Evolutionary conservation across 2,888 invertebrate species (phyloP), one percentile per base, ranked within the genome.

Genomic region (Apotomis betuletana): DNA sequence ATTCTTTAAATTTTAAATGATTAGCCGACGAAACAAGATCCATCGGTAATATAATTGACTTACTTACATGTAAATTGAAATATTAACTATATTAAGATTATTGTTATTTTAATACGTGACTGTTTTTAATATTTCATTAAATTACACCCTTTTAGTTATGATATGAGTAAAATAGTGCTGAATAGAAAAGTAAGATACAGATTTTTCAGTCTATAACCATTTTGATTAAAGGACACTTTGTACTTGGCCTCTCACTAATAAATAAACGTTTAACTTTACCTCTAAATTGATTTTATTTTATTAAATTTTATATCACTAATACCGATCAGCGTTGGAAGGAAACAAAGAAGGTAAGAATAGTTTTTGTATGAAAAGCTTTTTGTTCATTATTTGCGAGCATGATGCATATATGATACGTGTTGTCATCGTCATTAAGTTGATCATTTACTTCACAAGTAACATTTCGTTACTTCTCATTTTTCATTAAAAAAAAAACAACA

Each of bases 221-320:
- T 79, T 78, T 73, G 74, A 77, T 79, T 79, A 74, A 69, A 75
- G 69, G 70, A 77, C 76, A 78, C 83, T 80, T 83, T 90, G 87
- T 91, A 86, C 81, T 85, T 86, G 84, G 81, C 83, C 83, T 87
- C 84, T 87, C 85, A 87, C 84, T 90, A 88, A 89, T 90, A 83
- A 87, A 87, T 83, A 89, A 88, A 83, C 80, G 36, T 68, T 74
- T 54, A 61, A 74, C 64, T 76, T 68, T 68, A 68, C 62, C 72
- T 55, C 60, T 15, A 59, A 67, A 81, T 80, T 79, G 78, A 77
- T 80, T 80, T 80, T 75, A 77, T 82, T 83, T 79, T 73, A 77
- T 67, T n/a, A 51, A 70, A 63, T 49, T 64, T 67, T 67, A 71
- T 67, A 52, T 55, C 61, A 59, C 59, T 65, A 65, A 68, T 55